Base-by-base conservation (phyloP, 2,113 vertebrate species). In the Sylvia atricapilla region DNA sequence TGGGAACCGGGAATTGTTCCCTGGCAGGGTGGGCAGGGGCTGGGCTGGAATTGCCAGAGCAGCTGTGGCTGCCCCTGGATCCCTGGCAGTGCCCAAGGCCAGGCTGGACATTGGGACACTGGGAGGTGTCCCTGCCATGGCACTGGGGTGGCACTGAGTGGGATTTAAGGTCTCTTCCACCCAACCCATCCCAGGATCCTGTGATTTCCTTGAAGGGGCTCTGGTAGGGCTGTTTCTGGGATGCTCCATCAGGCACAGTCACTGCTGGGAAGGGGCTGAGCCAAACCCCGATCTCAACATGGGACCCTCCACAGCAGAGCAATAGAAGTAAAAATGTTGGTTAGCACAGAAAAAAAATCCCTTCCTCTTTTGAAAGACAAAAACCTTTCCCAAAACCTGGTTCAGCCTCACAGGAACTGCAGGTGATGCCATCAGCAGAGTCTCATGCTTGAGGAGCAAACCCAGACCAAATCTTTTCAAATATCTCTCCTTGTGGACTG, bases 251-350 rank as follows among this genome's bases (percentile, higher is more conserved):
- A 74, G 37, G 27, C 21, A 35, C 47, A 20, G 44, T 15, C 18
- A 3, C 33, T 27, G 30, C 47, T 20, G 3, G 27, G 67, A 39
- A 56, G 43, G 2, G 67, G 60, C 78, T 79, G 43, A 33, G 39
- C 79, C n/a, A 10, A 67, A 47, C 62, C 47, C 79, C 20, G 30
- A 19, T 25, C 68, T 0, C 2, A 41, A 28, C 0, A 0, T 2
- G 49, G 77, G 68, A 47, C 21, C 11, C 47, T 43, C 37, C 39
- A 21, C 23, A 69, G 75, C 35, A 30, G 10, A 59, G 53, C 43
- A 72, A 12, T 4, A 19, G 15, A n/a, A 80, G 7, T 10, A 44
- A 18, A 58, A 58, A 35, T 7, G 23, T 4, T n/a, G 41, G 15
- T 49, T 63, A 82, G 62, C 23, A 62, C 21, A 63, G 46, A 4